Evolutionary conservation across 2,113 vertebrate species (phyloP).

Genomic region (Dicerorhinus sumatrensis): DNA sequence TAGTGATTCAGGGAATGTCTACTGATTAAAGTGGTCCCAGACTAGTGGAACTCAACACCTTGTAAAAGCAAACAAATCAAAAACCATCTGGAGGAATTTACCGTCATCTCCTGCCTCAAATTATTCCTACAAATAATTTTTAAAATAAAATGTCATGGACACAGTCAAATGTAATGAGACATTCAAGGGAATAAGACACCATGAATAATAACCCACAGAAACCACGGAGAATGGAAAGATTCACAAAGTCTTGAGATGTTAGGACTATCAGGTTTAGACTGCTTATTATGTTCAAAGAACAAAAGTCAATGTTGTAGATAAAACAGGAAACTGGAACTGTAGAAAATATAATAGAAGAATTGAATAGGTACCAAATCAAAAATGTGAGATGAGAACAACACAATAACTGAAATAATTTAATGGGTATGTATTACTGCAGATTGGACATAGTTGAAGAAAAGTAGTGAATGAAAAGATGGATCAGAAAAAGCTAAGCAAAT

Average conservation of each 20-base stretch:
- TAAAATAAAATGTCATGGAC: neutral
- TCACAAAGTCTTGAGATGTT: neutral
- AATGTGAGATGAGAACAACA: neutral
- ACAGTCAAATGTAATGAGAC: neutral
- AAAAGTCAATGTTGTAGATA: constrained; percentile 1
- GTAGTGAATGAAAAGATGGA: neutral
- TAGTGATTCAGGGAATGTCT: neutral
- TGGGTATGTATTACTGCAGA: neutral
- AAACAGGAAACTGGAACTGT: neutral
- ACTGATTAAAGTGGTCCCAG: neutral
- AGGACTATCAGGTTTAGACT: neutral
- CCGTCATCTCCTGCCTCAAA: neutral
- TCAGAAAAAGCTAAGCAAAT: neutral
- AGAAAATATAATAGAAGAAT: neutral
- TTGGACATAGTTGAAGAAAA: neutral
- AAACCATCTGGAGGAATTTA: neutral
- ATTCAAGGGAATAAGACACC: neutral
- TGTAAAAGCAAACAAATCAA: neutral
- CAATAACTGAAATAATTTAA: neutral
- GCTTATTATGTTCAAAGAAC: neutral
- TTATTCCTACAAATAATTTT: neutral
- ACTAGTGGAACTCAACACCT: neutral
- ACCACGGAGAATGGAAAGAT: neutral
- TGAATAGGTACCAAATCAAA: neutral
- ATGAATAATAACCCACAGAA: neutral